Base-by-base conservation (phyloP, 2,888 invertebrate genomes). In the Cordylochernes scorpioides region DNA sequence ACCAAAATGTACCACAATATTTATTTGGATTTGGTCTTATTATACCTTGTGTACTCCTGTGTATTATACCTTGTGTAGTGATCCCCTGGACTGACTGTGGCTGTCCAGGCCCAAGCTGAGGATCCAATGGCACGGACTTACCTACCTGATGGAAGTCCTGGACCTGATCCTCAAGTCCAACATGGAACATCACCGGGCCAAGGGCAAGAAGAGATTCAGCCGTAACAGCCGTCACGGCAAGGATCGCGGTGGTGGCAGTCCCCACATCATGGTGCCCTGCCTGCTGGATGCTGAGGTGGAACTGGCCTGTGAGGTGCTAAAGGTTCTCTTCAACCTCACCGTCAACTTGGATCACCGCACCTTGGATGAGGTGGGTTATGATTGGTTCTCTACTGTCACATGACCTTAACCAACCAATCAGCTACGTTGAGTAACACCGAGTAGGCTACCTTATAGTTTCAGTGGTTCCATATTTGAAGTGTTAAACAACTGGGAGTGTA, bases 291-390 rank as follows among this genome's bases (percentile, higher is more conserved):
- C 41, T 16, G 52, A 54, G 26, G 50, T 53, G 4, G 55, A 57
- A 33, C 44, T 57, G 25, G 49, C 52, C 32, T 51, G 50, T 34
- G 58, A 59, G 45, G 53, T 58, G 5, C 48, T 59, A 21, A 59
- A 59, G 44, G 53, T 55, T 12, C 47, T 58, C 26, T 59, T 57
- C 44, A 59, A 57, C 39, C 43, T 58, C 31, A 56, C 55, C 2
- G 48, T 52, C 13, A 45, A 48, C 21, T 42, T 51, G 10, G 53
- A 54, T 32, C 50, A 49, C 36, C 48, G 46, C 29, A 48, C 49
- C 27, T 41, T 54, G 19, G 50, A 55, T 43, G 54, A 55, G 47
- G 55, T 54, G 35, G 32, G 34, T 26, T 6, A 15, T 2, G n/a
- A n/a, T n/a, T n/a, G n/a, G n/a, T n/a, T n/a, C n/a, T n/a, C n/a